Evolutionary conservation across 2,113 vertebrate genomes (phyloP), one percentile per base, ranked within the genome.

Genomic region (Cacatua alba): DNA sequence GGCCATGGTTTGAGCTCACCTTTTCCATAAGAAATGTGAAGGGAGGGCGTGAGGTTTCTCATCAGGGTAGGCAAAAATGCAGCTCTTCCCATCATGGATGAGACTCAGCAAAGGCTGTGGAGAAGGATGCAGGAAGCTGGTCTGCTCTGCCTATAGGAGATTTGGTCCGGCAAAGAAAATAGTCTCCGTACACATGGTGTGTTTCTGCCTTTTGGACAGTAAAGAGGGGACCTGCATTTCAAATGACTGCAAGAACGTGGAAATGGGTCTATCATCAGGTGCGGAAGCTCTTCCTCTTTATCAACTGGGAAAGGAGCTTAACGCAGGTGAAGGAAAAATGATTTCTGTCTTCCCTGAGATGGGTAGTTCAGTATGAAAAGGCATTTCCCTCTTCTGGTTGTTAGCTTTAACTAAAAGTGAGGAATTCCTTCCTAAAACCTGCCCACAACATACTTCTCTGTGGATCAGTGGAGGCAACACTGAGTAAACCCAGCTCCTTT

Each of bases 81-180:
- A 65, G 33, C 18, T 57, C 15, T 77, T 72, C 35, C 48, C 4
- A 6, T 23, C 20, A 4, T 3, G 43, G 63, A 15, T 39, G 33
- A 65, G 35, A 18, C 24, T 17, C 0, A 0, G 37, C 13, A 69
- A 68, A 69, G 74, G 43, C 33, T 2, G 1, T 1, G 7, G 69
- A 37, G 31, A 17, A 68, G 64, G 53, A 37, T 48, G 33, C 8
- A 20, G 78, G 25, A 64, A 82, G 17, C 29, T 6, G 0, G 13
- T 29, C 57, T 92, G 59, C 63, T 44, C 41, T 83, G 48, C 24
- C 37, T 69, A 8, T 7, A 53, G 3, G 1, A 52, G 18, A 52
- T 55, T 33, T 48, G 43, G 31, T 48, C 68, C 1, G 0, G 31
- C 68, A 81, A 65, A 88, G 46, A 77, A 90, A 69, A 69, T 5